phyloP scores from a whole-genome alignment of 1,140 invertebrate species.

The Scaptomyza montana region DNA sequence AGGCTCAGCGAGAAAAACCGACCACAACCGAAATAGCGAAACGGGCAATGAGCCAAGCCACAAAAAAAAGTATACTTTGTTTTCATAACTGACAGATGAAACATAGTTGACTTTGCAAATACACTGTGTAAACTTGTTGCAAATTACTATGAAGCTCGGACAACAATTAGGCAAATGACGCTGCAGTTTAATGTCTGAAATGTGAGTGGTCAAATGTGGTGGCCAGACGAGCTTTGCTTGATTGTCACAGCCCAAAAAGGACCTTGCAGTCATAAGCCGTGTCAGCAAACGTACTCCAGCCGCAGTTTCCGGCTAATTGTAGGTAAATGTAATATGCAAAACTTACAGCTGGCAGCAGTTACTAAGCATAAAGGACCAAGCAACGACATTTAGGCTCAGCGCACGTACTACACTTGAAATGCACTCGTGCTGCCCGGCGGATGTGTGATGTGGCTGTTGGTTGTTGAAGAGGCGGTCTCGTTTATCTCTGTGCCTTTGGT shows the following conservation, averaged over 20 bases:
- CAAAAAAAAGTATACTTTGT: not conserved
- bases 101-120: slow-evolving; percentile 12
- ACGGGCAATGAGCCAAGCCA: not conserved
- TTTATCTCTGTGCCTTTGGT: not conserved
- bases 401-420: slow-evolving; percentile 30
- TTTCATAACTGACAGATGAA: slow-evolving; percentile 11
- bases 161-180: slow-evolving; percentile 15
- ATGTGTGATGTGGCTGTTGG: slow-evolving; percentile 6
- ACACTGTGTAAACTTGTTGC: slow-evolving; percentile 14
- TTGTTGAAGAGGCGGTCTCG: not conserved
- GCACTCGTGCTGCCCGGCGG: not conserved
- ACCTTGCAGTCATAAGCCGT: not conserved
- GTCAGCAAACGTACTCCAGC: slow-evolving; percentile 5
- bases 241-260: slow-evolving; percentile 15
- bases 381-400: slow-evolving; percentile 24
- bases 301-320: slow-evolving; percentile 61
- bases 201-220: not conserved
- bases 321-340: slow-evolving; percentile 68
- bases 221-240: not conserved
- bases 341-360: slow-evolving; percentile 5
- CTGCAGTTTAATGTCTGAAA: slow-evolving; percentile 19
- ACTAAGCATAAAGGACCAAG: not conserved
- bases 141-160: slow-evolving; percentile 7
- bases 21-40: slow-evolving; percentile 10
- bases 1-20: not conserved